These are phyloP conservation scores for Microctenopoma lineatum DNA, from an alignment of 2,797 vertebrate species.

Conservation along the genomic window DNA sequence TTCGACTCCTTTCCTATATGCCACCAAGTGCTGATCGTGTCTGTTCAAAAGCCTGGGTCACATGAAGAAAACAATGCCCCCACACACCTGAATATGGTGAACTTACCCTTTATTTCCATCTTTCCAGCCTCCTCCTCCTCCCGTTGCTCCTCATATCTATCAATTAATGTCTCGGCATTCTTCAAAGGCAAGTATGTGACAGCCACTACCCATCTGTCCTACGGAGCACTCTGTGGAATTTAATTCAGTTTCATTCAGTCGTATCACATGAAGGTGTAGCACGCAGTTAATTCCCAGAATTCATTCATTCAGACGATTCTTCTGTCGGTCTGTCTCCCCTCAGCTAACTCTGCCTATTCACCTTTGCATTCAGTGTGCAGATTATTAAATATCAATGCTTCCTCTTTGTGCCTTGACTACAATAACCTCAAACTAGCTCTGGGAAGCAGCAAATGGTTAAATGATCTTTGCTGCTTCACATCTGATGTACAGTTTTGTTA, in stretches of 20 bases:
- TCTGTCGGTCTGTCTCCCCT: not conserved
- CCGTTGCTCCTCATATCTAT: slow-evolving; percentile 8
- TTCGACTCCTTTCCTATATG: not conserved
- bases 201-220: not conserved
- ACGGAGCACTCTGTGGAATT: not conserved
- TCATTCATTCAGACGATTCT: not conserved
- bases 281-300: slow-evolving; percentile 1
- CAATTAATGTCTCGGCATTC: not conserved
- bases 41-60: not conserved
- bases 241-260: slow-evolving; percentile 7
- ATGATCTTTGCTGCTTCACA: no score
- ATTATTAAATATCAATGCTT: not conserved
- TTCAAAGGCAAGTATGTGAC: not conserved
- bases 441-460: no score
- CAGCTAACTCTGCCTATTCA: not conserved
- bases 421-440: not conserved
- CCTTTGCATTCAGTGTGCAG: not conserved
- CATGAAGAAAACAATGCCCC: not conserved
- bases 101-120: not conserved
- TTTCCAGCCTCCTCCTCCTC: not conserved
- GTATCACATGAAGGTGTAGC: slow-evolving; percentile 3
- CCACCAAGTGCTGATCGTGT: not conserved
- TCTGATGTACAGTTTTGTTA: no score
- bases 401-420: not conserved
- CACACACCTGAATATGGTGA: slow-evolving; percentile 4